Evolutionary conservation across 2,888 invertebrate species (phyloP), one percentile per base, ranked within the genome.

Genomic region (Melanchra persicariae): DNA sequence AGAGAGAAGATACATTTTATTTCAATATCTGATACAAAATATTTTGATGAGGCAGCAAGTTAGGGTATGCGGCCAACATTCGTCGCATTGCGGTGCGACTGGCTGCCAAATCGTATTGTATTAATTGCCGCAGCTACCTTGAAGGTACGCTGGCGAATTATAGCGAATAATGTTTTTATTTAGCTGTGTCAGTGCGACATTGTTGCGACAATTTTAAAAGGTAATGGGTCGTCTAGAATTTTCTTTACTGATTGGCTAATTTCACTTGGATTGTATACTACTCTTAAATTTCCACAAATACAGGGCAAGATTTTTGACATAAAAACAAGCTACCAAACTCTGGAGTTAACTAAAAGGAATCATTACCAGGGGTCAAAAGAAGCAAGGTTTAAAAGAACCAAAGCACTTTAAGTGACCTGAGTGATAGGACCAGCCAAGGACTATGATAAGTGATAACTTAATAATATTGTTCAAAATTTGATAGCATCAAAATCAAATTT

Each of bases 101-200:
- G 62, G 55, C 24, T 83, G 83, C 83, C 83, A 83, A 83, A 83
- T 76, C 49, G 81, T 83, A 79, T 83, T 66, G 74, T 79, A 83
- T 81, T 83, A 83, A 83, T 83, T 83, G 83, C 51, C 43, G 54
- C 55, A 37, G 67, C 67, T 67, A 83, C 82, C 81, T 83, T 68
- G 66, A 43, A 83, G 83, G 83, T 82, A 69, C n/a, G 45, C 45
- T 12, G 51, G 54, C 51, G 54, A 68, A 69, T 65, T 81, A 68
- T 73, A 63, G 58, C 22, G 51, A 59, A 81, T 77, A 72, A 81
- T 52, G 62, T 77, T 69, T 72, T 66, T 71, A 67, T 65, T 72
- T 62, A 10, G 54, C 62, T 30, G 19, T 40, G 66, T 54, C 73
- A 62, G 54, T 51, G 30, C 68, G 55, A 52, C 55, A 61, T 43